Conservation (phyloP, 2,888 invertebrate genomes). For the Dastarcus helophoroides region DNA sequence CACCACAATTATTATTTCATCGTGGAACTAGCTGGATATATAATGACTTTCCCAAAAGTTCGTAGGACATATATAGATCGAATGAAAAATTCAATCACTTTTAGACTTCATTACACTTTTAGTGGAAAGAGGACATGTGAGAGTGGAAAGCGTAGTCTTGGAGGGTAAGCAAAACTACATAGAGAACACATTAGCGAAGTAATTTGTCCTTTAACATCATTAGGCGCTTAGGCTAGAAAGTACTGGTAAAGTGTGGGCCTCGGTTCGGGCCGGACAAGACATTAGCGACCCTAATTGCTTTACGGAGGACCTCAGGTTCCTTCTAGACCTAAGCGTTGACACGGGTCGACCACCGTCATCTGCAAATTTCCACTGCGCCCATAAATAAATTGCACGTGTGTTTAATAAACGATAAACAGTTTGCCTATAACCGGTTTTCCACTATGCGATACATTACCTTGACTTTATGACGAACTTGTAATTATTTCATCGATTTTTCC, state of each 20-base stretch:
- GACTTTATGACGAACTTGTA: too few species aligned
- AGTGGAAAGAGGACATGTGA: conserved; percentile 10
- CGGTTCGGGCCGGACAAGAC: conserved; percentile 34
- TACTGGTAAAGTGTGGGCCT: conserved; percentile 30
- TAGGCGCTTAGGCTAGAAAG: conserved; percentile 31
- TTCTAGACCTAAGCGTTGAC: conserved; percentile 16
- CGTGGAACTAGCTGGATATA: too few species aligned
- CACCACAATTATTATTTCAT: too few species aligned
- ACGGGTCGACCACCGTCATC: conserved; percentile 18
- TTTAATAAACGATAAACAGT: too few species aligned
- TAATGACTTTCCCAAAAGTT: too few species aligned
- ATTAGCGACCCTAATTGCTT: conserved; percentile 37
- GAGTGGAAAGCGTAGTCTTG: conserved; percentile 10
- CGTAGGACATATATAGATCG: too few species aligned
- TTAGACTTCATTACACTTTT: conserved; percentile 24
- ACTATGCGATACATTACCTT: too few species aligned
- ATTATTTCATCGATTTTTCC: too few species aligned
- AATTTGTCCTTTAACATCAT: conserved; percentile 35
- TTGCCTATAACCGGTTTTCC: too few species aligned
- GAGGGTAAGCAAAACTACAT: conserved; percentile 19
- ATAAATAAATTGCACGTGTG: conserved; percentile 12
- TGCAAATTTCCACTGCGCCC: conserved; percentile 10
- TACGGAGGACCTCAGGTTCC: conserved; percentile 23
- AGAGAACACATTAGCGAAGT: conserved; percentile 32
- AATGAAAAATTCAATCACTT: conserved; percentile 24